Conservation (phyloP, 2,888 invertebrate species). For the Agrochola circellaris region DNA sequence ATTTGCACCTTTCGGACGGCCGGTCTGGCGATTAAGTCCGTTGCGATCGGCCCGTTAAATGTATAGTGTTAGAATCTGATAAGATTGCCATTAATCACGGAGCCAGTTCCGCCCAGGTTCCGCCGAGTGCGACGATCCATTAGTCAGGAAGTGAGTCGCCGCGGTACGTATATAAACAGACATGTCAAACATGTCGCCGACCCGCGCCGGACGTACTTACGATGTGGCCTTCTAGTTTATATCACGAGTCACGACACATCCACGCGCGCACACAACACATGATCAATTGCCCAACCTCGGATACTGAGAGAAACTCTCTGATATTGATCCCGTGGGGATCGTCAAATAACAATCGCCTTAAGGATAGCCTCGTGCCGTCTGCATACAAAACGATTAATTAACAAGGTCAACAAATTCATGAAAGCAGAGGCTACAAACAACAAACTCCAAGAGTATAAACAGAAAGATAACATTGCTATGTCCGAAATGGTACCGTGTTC, state of each 20-base stretch:
- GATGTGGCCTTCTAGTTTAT: conserved; percentile 29
- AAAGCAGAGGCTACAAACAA: conserved; percentile 77
- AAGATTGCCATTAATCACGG: conserved; percentile 85
- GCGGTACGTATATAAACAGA: conserved; percentile 60
- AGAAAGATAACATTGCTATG: conserved; percentile 77
- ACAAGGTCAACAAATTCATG: conserved; percentile 84
- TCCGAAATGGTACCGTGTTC: conserved; percentile 76
- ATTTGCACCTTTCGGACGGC: conserved; percentile 82
- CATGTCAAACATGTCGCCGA: conserved; percentile 57
- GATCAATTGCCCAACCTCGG: conserved; percentile 64
- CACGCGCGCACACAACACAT: conserved; percentile 34
- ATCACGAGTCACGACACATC: conserved; percentile 27
- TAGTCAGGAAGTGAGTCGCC: conserved; percentile 72
- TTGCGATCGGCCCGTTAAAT: conserved; percentile 78
- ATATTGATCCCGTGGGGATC: conserved; percentile 61
- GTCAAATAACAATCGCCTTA: conserved; percentile 72
- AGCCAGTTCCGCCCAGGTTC: conserved; percentile 73
- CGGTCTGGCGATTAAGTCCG: conserved; percentile 78
- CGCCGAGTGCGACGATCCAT: conserved; percentile 75
- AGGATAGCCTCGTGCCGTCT: conserved; percentile 76
- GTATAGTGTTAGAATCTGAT: conserved; percentile 83
- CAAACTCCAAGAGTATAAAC: conserved; percentile 75
- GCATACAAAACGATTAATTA: conserved; percentile 89
- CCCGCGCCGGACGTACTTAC: conserved; percentile 36
- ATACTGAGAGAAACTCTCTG: conserved; percentile 23